Conservation (phyloP, 2,888 invertebrate genomes). For the Limnephilus auricula region DNA sequence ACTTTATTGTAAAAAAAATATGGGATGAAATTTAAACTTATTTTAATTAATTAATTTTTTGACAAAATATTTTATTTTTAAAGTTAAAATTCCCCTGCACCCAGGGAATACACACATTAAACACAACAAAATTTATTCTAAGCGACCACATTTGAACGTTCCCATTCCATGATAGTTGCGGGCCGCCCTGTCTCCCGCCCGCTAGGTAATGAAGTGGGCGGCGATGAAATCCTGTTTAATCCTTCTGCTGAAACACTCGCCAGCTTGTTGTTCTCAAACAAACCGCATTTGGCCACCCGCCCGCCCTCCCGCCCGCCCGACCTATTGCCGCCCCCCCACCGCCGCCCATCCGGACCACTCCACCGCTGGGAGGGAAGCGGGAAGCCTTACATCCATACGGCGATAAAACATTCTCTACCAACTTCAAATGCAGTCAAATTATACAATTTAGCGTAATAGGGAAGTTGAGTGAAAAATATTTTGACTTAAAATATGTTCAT, state of each 20-base stretch:
- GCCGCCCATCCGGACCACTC: background rate
- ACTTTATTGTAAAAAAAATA: too few species aligned
- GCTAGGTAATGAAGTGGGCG: slow-evolving; percentile 42
- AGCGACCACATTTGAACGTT: background rate
- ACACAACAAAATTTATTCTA: background rate
- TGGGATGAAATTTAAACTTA: too few species aligned
- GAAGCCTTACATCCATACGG: background rate
- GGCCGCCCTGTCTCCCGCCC: slow-evolving; percentile 28
- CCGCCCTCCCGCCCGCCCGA: background rate
- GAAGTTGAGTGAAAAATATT: too few species aligned
- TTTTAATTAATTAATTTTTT: background rate
- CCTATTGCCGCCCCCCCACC: background rate
- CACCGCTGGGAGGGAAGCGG: background rate
- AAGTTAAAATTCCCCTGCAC: background rate
- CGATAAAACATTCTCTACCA: background rate
- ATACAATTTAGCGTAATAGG: background rate
- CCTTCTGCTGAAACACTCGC: slow-evolving; percentile 47
- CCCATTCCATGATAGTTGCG: slow-evolving; percentile 14
- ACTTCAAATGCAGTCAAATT: slow-evolving; percentile 10
- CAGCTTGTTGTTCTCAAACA: slow-evolving; percentile 51
- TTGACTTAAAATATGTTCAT: too few species aligned
- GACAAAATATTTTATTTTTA: background rate
- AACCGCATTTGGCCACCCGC: slow-evolving; percentile 38
- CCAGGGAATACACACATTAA: background rate
- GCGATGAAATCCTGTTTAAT: slow-evolving; percentile 50